Conservation (phyloP, 2,888 invertebrate species). For the Cartodere bifasciata region DNA sequence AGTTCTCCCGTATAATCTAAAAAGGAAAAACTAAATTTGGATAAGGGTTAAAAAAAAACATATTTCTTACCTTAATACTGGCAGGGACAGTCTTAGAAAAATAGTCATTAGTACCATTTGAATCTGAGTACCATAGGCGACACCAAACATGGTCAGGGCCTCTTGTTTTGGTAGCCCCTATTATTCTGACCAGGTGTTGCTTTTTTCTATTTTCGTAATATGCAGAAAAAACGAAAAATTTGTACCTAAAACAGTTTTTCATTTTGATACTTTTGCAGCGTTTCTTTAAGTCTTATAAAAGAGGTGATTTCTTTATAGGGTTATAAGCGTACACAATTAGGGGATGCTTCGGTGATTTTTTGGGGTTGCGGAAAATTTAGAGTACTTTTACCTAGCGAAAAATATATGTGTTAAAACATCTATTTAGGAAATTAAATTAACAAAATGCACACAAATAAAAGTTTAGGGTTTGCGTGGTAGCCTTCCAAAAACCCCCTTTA, state of each 20-base stretch:
- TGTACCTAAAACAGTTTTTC: constrained; percentile 47
- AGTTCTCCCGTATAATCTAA: constrained; percentile 79
- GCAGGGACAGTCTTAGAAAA: constrained; percentile 50
- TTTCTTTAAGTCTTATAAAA: no score
- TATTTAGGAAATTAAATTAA: no score
- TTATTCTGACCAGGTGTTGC: constrained; percentile 56
- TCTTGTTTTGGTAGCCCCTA: constrained; percentile 81
- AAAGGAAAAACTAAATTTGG: constrained; percentile 9
- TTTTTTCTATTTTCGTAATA: constrained; percentile 67
- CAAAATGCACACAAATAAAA: no score
- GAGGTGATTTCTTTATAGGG: no score
- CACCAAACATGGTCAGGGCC: constrained; percentile 73
- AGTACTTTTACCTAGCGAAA: no score
- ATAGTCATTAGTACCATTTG: constrained; percentile 23
- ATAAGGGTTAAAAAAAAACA: constrained; percentile 1
- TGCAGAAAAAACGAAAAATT: constrained; percentile 86
- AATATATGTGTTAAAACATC: no score
- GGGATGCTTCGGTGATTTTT: no score
- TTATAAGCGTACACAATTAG: no score
- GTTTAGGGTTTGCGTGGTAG: no score
- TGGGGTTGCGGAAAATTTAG: no score
- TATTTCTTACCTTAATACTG: constrained; percentile 50
- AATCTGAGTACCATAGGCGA: constrained; percentile 54
- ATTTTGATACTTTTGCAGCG: no score
- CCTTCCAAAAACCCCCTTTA: no score